Evolutionary conservation across 2,888 invertebrate genomes (phyloP).

Genomic region (Brachynemurus nebulosus): DNA sequence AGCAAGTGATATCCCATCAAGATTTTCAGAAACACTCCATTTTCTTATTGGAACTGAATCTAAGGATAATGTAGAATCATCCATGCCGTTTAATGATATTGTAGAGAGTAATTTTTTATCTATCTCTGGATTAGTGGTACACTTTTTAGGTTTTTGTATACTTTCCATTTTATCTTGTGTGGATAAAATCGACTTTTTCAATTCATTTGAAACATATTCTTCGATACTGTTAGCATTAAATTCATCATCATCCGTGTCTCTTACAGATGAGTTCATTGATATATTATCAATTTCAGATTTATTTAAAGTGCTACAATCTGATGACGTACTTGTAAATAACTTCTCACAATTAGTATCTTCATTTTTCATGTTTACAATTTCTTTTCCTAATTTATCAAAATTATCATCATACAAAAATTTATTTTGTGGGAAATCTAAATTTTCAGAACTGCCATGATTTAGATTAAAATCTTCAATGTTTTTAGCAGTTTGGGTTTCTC

Average conservation of each 20-base stretch:
- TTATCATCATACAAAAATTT: not conserved
- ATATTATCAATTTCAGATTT: no score
- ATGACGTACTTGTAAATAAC: no score
- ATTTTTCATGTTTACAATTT: no score
- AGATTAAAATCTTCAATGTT: not conserved
- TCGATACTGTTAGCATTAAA: slow-evolving; percentile 7
- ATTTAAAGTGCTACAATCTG: no score
- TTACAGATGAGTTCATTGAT: no score
- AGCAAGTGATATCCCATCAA: slow-evolving; percentile 24
- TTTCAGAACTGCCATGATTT: not conserved
- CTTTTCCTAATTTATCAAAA: no score
- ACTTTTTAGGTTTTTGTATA: slow-evolving; percentile 18
- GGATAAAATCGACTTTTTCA: no score
- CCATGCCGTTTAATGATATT: slow-evolving; percentile 24
- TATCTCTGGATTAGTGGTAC: no score
- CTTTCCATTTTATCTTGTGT: slow-evolving; percentile 10
- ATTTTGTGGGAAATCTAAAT: not conserved
- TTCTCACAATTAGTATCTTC: no score
- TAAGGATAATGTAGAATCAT: slow-evolving; percentile 23
- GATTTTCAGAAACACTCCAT: slow-evolving; percentile 27
- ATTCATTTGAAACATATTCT: not conserved
- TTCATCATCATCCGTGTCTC: slow-evolving; percentile 1
- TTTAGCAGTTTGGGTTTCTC: not conserved
- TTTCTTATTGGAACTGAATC: slow-evolving; percentile 23
- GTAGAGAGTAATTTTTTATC: slow-evolving; percentile 14